A percentile compares a stretch with the other conserved stretches of the same genome.
Conservation (phyloP, 2,113 vertebrate genomes). For the Pterocles gutturalis region DNA sequence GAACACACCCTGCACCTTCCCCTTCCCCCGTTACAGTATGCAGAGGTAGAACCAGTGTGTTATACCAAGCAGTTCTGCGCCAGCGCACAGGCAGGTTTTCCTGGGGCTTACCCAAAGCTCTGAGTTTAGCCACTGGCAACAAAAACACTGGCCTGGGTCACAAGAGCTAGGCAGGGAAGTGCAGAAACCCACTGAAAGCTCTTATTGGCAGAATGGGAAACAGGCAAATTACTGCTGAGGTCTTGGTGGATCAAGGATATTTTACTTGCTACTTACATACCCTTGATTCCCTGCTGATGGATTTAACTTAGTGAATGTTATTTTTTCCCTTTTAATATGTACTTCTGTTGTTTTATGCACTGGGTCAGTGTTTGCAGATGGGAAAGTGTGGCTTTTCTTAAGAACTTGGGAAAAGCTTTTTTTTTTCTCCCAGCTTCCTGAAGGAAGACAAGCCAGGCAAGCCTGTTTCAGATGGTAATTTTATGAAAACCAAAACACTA, state of each 20-base stretch:
- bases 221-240: not conserved
- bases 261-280: not conserved
- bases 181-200: not conserved
- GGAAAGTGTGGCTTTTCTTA: not conserved
- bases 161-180: not conserved
- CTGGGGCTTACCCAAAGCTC: not conserved
- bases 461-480: not conserved
- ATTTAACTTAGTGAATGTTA: not conserved
- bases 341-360: not conserved
- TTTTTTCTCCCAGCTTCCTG: not conserved
- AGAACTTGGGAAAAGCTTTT: not conserved
- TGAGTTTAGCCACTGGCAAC: not conserved
- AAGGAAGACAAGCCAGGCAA: not conserved
- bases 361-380: constrained; percentile 7
- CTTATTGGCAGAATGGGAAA: not conserved
- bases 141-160: not conserved
- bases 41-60: not conserved
- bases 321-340: not conserved
- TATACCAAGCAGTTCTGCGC: not conserved
- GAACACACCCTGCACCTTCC: not conserved
- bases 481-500: not conserved
- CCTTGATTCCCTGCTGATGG: not conserved
- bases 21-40: no score
- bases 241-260: not conserved
- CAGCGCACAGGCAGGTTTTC: not conserved